phyloP scores from a whole-genome alignment of 2,888 invertebrate species.

The Lasioglossum lativentre region DNA sequence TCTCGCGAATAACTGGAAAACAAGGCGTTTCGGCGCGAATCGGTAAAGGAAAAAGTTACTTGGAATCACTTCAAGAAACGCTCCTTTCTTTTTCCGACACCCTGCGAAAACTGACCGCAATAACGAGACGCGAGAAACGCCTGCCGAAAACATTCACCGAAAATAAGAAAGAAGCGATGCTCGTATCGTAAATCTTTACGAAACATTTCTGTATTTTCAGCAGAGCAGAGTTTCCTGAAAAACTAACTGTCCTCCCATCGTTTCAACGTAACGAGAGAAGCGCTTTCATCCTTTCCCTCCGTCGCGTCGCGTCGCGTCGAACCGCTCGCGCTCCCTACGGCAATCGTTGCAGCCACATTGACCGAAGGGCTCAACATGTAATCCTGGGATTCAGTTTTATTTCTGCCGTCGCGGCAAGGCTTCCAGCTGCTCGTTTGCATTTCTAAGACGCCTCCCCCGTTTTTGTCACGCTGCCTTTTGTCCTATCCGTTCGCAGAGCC shows the following conservation, averaged over 20 bases:
- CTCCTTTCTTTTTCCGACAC: too few relatives aligned
- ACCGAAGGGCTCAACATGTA: not conserved
- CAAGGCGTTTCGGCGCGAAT: too few relatives aligned
- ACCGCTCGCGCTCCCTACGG: not conserved
- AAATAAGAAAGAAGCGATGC: too few relatives aligned
- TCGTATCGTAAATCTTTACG: too few relatives aligned
- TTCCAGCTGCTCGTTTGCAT: not conserved
- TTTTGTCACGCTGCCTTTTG: conserved; percentile 12
- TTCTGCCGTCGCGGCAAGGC: not conserved
- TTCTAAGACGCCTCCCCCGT: not conserved
- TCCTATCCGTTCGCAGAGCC: conserved; percentile 26
- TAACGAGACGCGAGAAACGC: too few relatives aligned
- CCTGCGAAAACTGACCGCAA: too few relatives aligned
- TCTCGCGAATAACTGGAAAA: too few relatives aligned
- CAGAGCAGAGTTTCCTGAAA: not conserved
- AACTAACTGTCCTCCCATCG: not conserved
- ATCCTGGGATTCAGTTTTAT: conserved; percentile 21
- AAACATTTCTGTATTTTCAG: not conserved
- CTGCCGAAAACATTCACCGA: too few relatives aligned
- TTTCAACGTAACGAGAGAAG: not conserved
- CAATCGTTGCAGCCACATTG: conserved; percentile 7
- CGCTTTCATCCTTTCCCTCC: not conserved
- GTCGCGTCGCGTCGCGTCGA: too few relatives aligned
- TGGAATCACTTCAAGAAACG: too few relatives aligned
- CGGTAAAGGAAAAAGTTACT: too few relatives aligned